phyloP scores from a whole-genome alignment of 2,888 invertebrate species.

The Calameuta idolon region DNA sequence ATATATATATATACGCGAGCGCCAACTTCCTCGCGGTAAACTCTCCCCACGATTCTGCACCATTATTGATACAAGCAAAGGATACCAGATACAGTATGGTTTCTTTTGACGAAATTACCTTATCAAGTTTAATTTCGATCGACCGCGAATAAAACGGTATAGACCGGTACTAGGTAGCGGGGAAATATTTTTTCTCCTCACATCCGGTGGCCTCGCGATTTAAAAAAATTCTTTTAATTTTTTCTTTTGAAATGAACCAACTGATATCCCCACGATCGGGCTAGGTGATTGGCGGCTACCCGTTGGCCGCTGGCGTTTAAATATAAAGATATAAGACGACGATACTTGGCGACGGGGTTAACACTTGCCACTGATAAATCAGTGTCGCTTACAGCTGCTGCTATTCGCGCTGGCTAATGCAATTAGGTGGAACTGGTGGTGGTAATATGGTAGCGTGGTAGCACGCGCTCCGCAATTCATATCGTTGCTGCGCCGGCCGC shows the following conservation, averaged over 20 bases:
- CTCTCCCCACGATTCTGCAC: background rate
- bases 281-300: background rate
- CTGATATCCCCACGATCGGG: background rate
- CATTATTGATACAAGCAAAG: background rate
- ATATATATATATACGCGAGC: constrained; percentile 6
- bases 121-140: background rate
- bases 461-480: constrained; percentile 48
- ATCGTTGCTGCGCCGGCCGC: constrained; percentile 5
- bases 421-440: constrained; percentile 54
- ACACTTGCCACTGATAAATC: constrained; percentile 37
- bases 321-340: background rate
- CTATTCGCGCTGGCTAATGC: constrained; percentile 48
- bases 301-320: background rate
- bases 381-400: constrained; percentile 48
- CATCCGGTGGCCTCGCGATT: background rate
- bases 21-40: background rate
- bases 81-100: background rate
- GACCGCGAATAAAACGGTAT: background rate
- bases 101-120: background rate
- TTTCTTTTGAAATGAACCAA: background rate
- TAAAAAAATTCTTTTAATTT: background rate
- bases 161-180: background rate
- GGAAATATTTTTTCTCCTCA: background rate
- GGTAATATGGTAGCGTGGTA: constrained; percentile 38
- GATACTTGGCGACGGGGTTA: background rate